Base-by-base conservation (phyloP, 1,140 invertebrate species). In the Lethrus apterus region DNA sequence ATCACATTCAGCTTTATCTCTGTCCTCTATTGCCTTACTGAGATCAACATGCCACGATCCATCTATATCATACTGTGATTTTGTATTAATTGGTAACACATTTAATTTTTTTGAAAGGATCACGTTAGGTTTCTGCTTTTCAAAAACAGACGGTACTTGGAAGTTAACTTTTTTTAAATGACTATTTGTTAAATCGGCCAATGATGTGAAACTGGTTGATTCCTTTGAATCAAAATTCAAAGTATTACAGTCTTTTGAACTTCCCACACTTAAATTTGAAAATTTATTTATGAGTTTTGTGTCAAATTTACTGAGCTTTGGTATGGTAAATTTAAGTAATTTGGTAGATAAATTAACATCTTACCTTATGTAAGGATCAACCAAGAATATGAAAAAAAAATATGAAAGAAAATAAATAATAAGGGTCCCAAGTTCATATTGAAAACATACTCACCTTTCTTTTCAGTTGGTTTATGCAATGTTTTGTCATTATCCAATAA, bases 401-500 rank as follows among this genome's bases (percentile, higher is more conserved):
- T 33, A 23, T 26, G 14, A 26, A 35, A 32, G n/a, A 11, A 23
- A 35, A 35, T 5, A 35, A 11, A 35, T 4, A 31, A 2, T 34
- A 19, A 46, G 14, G 4, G 35, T 10, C 23, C 17, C 15, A 46
- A 19, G 26, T 31, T 24, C 11, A n/a, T 29, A n/a, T n/a, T 43
- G 49, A 55, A 19, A 34, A 45, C 42, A 44, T 55, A 52, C 8
- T 60, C 55, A 61, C 57, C 62, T 63, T 62, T 60, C 36, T 31
- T 42, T 29, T 48, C 44, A n/a, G 41, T 45, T 34, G 24, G 4
- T 19, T 32, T 56, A 20, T 21, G 49, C 17, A 21, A 14, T 4
- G 50, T 45, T 33, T 52, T 50, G n/a, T n/a, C n/a, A n/a, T 66
- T 60, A 51, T 77, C 79, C 17, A 89, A 69, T 47, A 91, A 74